Evolutionary conservation across 2,797 vertebrate species (phyloP), one percentile per base, ranked within the genome.

Genomic region (Kryptopterus vitreolus): DNA sequence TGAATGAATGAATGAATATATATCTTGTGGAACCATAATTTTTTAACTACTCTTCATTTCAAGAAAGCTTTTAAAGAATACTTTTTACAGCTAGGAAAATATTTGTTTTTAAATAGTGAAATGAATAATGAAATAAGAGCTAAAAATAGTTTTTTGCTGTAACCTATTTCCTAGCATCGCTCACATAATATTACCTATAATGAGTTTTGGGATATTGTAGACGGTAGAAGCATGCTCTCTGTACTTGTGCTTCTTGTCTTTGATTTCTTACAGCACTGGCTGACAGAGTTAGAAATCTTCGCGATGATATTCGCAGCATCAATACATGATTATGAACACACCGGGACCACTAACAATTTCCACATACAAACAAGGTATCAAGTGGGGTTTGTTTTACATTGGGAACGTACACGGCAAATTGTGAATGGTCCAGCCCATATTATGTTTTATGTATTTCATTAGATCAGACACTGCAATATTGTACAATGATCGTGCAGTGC

Each of bases 271-370:
- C 89, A 98, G 97, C 95, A 98, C 87, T 98, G 97, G 97, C 88
- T 99, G 82, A 97, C 94, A 8, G 97, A 98, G 89, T 88, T 99
- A 87, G 97, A 99, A 90, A 98, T 98, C 86, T 97, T 99, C 29
- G 96, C 96, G 62, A 95, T 97, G 77, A 95, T 98, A 83, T 98
- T 99, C 48, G 97, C 97, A 63, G 97, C 97, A 70, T 95, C 95
- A 43, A 94, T 99, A 89, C 97, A 99, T 26, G 97, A 99, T 89
- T 98, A 92, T 43, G 97, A 99, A 82, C 97, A 99, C 76, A 98
- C 97, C 0, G 97, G 97, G 77, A 99, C 96, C 72, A 99, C 97
- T 75, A 99, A 98, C 90, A 99, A 96, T 90, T 99, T 98, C 89
- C 97, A 99, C 87, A 96, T 98, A 86, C 97, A 99, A 88, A 98